Percentiles rank a stretch among this genome's conserved stretches.
phyloP scores from a whole-genome alignment of 2,113 vertebrate species.

The Sus scrofa region DNA sequence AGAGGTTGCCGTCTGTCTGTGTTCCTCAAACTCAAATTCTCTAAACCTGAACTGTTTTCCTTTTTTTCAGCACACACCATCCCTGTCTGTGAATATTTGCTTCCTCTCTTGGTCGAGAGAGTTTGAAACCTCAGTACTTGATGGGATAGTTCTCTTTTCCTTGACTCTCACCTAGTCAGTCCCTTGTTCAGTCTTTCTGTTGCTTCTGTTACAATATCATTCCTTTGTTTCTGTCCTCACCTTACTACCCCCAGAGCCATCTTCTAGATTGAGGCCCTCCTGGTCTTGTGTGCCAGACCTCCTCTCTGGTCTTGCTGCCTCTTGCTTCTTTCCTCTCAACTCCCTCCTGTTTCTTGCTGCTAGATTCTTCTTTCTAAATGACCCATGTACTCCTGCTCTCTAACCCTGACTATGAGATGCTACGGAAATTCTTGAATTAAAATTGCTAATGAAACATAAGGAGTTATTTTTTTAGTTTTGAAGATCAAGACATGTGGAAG shows the following conservation, averaged over 20 bases:
- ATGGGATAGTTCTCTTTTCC: not conserved
- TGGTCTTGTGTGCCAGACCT: not conserved
- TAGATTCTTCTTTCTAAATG: not conserved
- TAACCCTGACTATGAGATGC: no score
- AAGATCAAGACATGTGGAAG: not conserved
- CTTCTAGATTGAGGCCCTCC: not conserved
- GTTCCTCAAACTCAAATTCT: accelerated
- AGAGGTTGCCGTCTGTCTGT: not conserved
- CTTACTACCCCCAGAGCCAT: not conserved
- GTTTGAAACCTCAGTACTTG: not conserved
- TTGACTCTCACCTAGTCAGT: accelerated
- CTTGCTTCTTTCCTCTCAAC: not conserved
- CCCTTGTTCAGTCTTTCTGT: accelerated
- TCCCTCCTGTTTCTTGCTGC: not conserved
- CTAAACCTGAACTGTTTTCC: not conserved
- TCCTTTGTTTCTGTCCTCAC: not conserved
- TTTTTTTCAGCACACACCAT: not conserved
- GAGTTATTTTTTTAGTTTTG: not conserved
- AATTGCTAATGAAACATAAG: not conserved
- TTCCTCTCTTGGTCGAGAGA: not conserved
- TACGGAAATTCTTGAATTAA: not conserved
- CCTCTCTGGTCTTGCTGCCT: not conserved
- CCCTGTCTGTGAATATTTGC: not conserved
- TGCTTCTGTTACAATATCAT: accelerated
- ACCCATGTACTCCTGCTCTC: not conserved